These are phyloP conservation scores for Triplophysa tibetana DNA, from an alignment of 2,113 vertebrate species.

Conservation along the genomic window DNA sequence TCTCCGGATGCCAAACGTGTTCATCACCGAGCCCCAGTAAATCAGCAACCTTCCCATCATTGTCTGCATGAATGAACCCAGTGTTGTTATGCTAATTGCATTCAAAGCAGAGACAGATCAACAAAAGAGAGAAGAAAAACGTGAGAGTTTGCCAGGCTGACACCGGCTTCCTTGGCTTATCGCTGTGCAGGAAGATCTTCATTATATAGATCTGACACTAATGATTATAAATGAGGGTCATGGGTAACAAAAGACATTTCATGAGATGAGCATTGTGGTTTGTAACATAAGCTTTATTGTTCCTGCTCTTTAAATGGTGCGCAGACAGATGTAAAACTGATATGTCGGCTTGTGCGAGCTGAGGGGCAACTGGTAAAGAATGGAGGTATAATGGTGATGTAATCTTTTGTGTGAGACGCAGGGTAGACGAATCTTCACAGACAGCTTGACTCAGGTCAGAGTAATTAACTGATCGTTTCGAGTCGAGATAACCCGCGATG, in stretches of 20 bases:
- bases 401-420: conserved; percentile 36
- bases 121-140: conserved; percentile 60
- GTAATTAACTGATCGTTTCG: conserved; percentile 28
- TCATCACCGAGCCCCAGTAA: conserved; percentile 35
- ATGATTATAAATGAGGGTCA: conserved; percentile 68
- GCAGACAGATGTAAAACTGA: conserved; percentile 53
- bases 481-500: conserved; percentile 24
- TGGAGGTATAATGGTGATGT: conserved; percentile 31
- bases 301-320: conserved; percentile 60
- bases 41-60: conserved; percentile 56
- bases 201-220: conserved; percentile 66
- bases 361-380: conserved; percentile 38
- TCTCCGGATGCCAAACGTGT: conserved; percentile 41
- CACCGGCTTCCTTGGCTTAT: conserved; percentile 59
- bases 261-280: conserved; percentile 56
- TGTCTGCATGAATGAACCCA: conserved; percentile 61
- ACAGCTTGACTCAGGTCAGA: conserved; percentile 7
- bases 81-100: conserved; percentile 64
- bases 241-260: conserved; percentile 71
- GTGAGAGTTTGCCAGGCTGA: conserved; percentile 32
- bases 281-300: conserved; percentile 70
- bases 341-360: conserved; percentile 50
- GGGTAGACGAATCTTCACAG: conserved; percentile 21
- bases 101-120: conserved; percentile 61
- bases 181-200: conserved; percentile 63